Conservation (phyloP, 1,140 invertebrate species). For the Aricia agestis region DNA sequence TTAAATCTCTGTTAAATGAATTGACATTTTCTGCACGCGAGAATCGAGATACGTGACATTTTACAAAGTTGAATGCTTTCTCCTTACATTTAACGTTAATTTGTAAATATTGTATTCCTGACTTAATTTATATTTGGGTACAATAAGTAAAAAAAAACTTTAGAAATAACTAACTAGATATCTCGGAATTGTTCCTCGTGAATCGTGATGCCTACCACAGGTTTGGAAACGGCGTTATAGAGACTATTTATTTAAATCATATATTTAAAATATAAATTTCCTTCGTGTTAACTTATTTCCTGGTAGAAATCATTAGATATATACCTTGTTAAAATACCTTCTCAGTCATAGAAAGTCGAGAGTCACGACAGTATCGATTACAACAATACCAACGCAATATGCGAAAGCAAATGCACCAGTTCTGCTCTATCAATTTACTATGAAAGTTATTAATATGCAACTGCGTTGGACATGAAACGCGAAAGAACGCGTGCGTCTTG, state of each 20-base stretch:
- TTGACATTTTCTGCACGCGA: not conserved
- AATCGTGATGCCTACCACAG: too few species aligned
- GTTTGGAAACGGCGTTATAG: too few species aligned
- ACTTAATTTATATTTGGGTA: too few species aligned
- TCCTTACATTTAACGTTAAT: too few species aligned
- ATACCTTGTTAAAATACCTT: slow-evolving; percentile 1
- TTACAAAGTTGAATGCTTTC: not conserved
- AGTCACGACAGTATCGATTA: slow-evolving; percentile 11
- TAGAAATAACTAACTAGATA: not conserved
- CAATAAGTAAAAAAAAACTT: not conserved
- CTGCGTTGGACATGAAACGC: slow-evolving; percentile 10
- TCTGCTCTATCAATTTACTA: slow-evolving; percentile 14
- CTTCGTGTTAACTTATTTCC: too few species aligned
- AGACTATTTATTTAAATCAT: too few species aligned
- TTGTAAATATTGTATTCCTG: too few species aligned
- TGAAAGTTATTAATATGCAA: slow-evolving; percentile 19
- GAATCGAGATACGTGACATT: not conserved
- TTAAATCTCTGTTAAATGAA: not conserved
- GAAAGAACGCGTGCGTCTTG: slow-evolving; percentile 4
- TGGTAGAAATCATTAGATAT: not conserved
- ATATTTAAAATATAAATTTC: too few species aligned
- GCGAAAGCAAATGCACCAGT: slow-evolving; percentile 11
- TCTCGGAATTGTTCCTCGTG: too few species aligned
- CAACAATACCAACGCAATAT: slow-evolving; percentile 15
- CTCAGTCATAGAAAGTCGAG: slow-evolving; percentile 9